Percentiles rank a stretch among this genome's conserved stretches.
Conservation (phyloP, 1,140 invertebrate species). For the Bombus cullumanus region DNA sequence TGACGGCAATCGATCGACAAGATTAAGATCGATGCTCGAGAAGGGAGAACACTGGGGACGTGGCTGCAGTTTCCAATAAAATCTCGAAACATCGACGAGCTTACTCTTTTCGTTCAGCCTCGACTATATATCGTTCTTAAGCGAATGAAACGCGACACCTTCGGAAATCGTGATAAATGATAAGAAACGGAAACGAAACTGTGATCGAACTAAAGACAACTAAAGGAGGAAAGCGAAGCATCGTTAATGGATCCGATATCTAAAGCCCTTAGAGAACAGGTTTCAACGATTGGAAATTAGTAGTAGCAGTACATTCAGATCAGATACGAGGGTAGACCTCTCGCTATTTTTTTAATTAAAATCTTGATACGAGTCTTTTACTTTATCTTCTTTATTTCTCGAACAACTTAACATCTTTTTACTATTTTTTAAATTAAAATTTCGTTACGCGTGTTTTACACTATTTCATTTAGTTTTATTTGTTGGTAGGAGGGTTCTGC, state of each 20-base stretch:
- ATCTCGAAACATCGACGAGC: constrained; percentile 15
- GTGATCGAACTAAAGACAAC: not conserved
- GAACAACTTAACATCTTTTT: too few species aligned
- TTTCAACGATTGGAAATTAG: not conserved
- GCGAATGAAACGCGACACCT: constrained; percentile 15
- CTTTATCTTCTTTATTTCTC: too few species aligned
- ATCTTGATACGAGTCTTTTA: too few species aligned
- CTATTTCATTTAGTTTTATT: too few species aligned
- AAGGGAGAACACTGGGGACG: too few species aligned
- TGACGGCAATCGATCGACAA: constrained; percentile 14
- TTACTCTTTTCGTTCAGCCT: too few species aligned
- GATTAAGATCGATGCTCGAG: constrained; percentile 36
- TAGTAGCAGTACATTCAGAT: not conserved
- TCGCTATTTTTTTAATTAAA: too few species aligned
- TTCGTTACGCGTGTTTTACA: too few species aligned
- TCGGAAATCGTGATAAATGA: constrained; percentile 49
- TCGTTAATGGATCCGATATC: not conserved
- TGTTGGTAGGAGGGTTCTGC: too few species aligned
- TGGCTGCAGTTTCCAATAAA: constrained; percentile 11
- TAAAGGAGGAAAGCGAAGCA: not conserved
- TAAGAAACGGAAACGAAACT: not conserved
- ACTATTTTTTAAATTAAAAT: too few species aligned
- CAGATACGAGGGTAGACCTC: too few species aligned
- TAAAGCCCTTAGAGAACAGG: not conserved
- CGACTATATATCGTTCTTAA: constrained; percentile 40